These are phyloP conservation scores for Tetramorium alpestre DNA, from an alignment of 1,140 invertebrate genomes.

Conservation along the genomic window DNA sequence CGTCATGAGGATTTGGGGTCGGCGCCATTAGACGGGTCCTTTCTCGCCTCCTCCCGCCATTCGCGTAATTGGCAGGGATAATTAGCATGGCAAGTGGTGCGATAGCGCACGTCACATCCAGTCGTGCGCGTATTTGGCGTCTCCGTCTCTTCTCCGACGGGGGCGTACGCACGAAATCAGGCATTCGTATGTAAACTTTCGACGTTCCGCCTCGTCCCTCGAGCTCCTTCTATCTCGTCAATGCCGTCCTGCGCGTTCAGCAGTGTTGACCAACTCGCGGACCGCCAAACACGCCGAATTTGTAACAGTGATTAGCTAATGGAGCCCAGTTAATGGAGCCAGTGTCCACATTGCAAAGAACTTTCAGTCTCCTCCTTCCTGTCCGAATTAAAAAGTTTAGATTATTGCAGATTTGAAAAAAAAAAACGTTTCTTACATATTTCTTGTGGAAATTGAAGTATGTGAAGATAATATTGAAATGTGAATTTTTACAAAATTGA, in stretches of 20 bases:
- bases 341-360: background rate
- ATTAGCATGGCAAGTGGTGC: slow-evolving; percentile 77
- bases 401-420: background rate
- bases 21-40: slow-evolving; percentile 55
- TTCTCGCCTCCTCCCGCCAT: slow-evolving; percentile 57
- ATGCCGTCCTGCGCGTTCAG: slow-evolving; percentile 40
- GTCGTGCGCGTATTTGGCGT: slow-evolving; percentile 22
- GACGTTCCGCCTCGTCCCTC: slow-evolving; percentile 60
- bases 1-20: slow-evolving; percentile 58
- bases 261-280: slow-evolving; percentile 56
- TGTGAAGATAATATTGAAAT: too few species aligned
- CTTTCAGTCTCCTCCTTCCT: background rate
- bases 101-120: slow-evolving; percentile 78
- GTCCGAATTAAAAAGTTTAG: background rate
- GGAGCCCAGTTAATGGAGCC: slow-evolving; percentile 31
- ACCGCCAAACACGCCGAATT: slow-evolving; percentile 29
- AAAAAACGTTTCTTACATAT: background rate
- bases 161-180: slow-evolving; percentile 74
- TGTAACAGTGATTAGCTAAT: slow-evolving; percentile 51
- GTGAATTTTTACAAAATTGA: too few species aligned
- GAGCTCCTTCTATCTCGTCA: slow-evolving; percentile 61
- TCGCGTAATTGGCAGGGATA: slow-evolving; percentile 79
- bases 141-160: slow-evolving; percentile 26
- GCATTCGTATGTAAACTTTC: slow-evolving; percentile 83
- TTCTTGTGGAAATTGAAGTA: background rate